phyloP scores from a whole-genome alignment of 2,797 vertebrate genomes.

The Microhierax caerulescens region DNA sequence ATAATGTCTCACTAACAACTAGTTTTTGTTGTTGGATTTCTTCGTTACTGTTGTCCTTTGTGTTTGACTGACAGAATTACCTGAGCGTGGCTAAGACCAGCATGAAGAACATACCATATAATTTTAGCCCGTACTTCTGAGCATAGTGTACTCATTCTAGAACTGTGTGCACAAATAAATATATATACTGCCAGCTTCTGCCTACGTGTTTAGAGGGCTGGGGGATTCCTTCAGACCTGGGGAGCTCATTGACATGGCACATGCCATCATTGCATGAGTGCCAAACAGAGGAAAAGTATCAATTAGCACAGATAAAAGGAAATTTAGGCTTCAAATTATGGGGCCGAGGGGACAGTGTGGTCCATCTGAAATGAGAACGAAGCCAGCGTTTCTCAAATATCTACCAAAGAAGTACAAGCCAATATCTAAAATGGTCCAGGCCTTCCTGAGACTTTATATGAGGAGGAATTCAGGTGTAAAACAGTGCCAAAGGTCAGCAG shows the following conservation, averaged over 20 bases:
- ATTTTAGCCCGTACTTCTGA: background rate
- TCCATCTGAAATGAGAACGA: constrained; percentile 24
- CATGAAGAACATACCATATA: background rate
- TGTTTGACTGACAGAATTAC: background rate
- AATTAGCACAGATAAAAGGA: background rate
- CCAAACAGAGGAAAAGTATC: background rate
- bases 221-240: background rate
- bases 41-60: background rate
- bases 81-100: background rate
- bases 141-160: background rate
- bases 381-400: constrained; percentile 25
- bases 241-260: background rate
- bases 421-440: constrained; percentile 30
- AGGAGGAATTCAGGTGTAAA: constrained; percentile 51
- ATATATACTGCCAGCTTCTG: background rate
- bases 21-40: background rate
- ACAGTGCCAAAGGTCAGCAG: background rate
- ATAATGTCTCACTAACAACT: background rate
- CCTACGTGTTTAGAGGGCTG: background rate
- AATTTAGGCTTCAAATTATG: background rate
- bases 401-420: background rate
- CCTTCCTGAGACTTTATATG: background rate
- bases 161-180: background rate
- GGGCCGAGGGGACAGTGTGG: background rate
- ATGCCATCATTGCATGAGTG: background rate